Evolutionary conservation across 1,140 invertebrate genomes (phyloP), one percentile per base, ranked within the genome.

Genomic region (Idris sp.): DNA sequence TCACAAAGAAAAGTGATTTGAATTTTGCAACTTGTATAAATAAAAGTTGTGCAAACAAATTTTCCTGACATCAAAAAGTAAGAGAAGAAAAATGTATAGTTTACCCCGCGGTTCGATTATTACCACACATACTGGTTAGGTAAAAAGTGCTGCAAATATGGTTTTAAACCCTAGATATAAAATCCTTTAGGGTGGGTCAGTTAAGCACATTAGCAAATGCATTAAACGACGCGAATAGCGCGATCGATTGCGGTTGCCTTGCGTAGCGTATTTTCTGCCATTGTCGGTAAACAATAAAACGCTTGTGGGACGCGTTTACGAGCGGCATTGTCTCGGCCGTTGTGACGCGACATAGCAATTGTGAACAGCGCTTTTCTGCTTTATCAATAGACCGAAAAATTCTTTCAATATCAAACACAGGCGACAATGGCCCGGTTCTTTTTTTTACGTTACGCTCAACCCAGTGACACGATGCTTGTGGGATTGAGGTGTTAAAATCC

Each of bases 201-300:
- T 69, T 69, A 65, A 75, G 58, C 51, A 53, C 64, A 62, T 75
- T 75, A 69, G 30, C 33, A 40, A 65, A 65, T 40, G 64, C 54
- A 61, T 74, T 77, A 59, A 74, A 67, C 61, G 54, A 62, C 77
- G 69, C 56, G 49, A 74, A 75, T 58, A 40, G 41, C 10, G 36
- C 75, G 76, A 82, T 80, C 76, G 78, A 78, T 80, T 78, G 76
- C 62, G 64, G 73, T 69, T 76, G 61, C 68, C 74, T 69, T 62
- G 76, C 77, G 68, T 72, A 33, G 75, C 76, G 79, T 83, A 83
- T 85, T 85, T 84, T 77, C 76, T 74, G 59, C 76, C 76, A 84
- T 82, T 84, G 81, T 83, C 77, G 67, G 71, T 74, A 79, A 85
- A 85, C 82, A 85, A 85, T 85, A 76, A 85, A 83, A 82, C 75